phyloP scores from a whole-genome alignment of 1,140 invertebrate genomes.

The Saccostrea glomerata region DNA sequence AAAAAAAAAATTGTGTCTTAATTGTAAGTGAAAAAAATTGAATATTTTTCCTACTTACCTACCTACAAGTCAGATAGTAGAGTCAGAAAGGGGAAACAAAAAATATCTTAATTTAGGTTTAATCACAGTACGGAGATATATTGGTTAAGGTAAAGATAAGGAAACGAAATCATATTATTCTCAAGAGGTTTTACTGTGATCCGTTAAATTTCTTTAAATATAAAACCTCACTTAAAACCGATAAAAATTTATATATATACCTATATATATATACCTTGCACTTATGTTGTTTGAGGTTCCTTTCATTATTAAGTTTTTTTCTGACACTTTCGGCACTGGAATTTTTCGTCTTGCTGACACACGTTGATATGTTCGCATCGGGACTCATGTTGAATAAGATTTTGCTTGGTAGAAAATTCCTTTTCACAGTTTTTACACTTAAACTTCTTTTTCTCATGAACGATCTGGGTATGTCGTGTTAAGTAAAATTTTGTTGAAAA shows the following conservation, averaged over 20 bases:
- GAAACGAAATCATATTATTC: too few species aligned
- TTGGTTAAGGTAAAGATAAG: too few species aligned
- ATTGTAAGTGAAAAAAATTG: too few species aligned
- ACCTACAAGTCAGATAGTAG: too few species aligned
- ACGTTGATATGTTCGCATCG: background rate
- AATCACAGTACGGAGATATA: too few species aligned
- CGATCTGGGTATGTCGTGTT: background rate
- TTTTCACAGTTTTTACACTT: constrained; percentile 6
- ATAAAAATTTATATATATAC: background rate
- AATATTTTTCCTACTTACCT: too few species aligned
- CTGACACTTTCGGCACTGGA: background rate
- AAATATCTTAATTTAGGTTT: too few species aligned
- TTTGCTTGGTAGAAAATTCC: background rate
- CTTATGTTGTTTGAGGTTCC: background rate
- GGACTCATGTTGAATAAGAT: background rate
- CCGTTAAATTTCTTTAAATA: too few species aligned
- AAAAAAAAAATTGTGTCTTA: too few species aligned
- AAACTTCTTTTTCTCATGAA: background rate
- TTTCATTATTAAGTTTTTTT: background rate
- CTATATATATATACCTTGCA: constrained; percentile 17
- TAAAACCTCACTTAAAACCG: too few species aligned
- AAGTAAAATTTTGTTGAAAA: constrained; percentile 28
- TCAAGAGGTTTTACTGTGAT: too few species aligned
- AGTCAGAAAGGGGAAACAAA: too few species aligned
- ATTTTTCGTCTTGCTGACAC: constrained; percentile 10